Evolutionary conservation across 2,113 vertebrate genomes (phyloP).

Genomic region (Prionailurus bengalensis): DNA sequence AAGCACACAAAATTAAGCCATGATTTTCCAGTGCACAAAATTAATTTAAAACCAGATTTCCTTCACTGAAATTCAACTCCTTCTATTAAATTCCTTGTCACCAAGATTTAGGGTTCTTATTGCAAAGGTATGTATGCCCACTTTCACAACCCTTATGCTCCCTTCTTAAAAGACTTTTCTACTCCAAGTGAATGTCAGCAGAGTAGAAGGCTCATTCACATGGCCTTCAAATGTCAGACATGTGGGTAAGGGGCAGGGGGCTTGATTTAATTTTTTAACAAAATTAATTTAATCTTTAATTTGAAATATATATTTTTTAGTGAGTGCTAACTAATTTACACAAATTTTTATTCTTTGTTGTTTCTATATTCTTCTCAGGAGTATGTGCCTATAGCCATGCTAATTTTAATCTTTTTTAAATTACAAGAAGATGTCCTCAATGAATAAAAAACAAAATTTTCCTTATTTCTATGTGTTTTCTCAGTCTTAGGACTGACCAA

Average conservation of each 20-base stretch:
- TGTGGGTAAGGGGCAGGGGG: neutral
- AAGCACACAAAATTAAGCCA: constrained; percentile 25
- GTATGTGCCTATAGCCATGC: neutral
- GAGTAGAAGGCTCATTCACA: neutral
- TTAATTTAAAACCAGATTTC: constrained; percentile 21
- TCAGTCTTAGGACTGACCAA: constrained; percentile 5
- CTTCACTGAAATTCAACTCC: constrained; percentile 13
- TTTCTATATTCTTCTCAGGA: neutral
- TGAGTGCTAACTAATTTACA: constrained; percentile 38
- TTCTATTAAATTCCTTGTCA: constrained; percentile 38
- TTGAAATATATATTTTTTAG: constrained; percentile 27
- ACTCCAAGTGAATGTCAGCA: neutral
- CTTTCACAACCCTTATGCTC: neutral
- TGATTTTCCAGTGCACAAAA: neutral
- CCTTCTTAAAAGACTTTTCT: neutral
- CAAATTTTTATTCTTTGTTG: constrained; percentile 29
- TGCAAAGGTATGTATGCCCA: neutral
- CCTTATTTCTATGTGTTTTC: constrained; percentile 14
- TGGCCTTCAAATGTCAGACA: neutral
- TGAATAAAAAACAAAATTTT: constrained; percentile 7
- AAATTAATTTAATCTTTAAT: constrained; percentile 23
- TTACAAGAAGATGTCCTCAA: constrained; percentile 27
- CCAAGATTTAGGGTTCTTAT: neutral
- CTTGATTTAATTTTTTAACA: constrained; percentile 1
- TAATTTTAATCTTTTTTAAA: constrained; percentile 42